These are phyloP conservation scores for Bryconaethiops microstoma DNA, from an alignment of 2,797 vertebrate genomes.

Conservation along the genomic window DNA sequence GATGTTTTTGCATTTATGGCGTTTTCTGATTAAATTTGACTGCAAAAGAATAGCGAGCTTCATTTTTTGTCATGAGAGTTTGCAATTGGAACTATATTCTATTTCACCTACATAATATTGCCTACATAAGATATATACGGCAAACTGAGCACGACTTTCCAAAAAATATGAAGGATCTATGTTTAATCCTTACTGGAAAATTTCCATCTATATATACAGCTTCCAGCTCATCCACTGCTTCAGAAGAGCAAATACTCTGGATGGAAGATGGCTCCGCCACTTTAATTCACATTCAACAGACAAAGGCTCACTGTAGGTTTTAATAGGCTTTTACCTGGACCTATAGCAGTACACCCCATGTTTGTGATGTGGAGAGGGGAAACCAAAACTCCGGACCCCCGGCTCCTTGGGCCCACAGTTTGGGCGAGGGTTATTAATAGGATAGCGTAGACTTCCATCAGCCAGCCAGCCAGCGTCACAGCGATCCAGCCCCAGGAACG, in stretches of 20 bases:
- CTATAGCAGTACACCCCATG: conserved; percentile 86
- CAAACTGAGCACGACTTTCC: not conserved
- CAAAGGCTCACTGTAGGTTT: not conserved
- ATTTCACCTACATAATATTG: not conserved
- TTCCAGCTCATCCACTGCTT: not conserved
- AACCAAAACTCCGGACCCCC: conserved; percentile 84
- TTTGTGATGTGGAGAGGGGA: conserved; percentile 74
- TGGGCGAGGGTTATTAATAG: conserved; percentile 76
- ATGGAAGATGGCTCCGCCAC: not conserved
- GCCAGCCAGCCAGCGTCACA: conserved; percentile 87
- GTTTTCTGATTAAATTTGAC: too few species aligned
- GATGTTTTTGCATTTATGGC: too few species aligned
- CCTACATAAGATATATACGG: not conserved
- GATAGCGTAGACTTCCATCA: conserved; percentile 85
- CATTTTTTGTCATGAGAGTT: too few species aligned
- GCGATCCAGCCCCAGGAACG: conserved; percentile 77
- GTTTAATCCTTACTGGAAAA: not conserved
- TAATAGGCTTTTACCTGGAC: conserved; percentile 23
- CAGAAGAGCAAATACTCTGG: not conserved
- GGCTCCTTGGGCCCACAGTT: conserved; percentile 82
- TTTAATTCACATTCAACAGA: conserved; percentile 24
- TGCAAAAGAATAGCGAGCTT: too few species aligned
- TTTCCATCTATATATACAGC: not conserved
- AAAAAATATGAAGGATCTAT: not conserved
- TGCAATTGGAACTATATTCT: not conserved